These are phyloP conservation scores for Ceratitis capitata DNA, from an alignment of 1,140 invertebrate genomes.

Conservation along the genomic window DNA sequence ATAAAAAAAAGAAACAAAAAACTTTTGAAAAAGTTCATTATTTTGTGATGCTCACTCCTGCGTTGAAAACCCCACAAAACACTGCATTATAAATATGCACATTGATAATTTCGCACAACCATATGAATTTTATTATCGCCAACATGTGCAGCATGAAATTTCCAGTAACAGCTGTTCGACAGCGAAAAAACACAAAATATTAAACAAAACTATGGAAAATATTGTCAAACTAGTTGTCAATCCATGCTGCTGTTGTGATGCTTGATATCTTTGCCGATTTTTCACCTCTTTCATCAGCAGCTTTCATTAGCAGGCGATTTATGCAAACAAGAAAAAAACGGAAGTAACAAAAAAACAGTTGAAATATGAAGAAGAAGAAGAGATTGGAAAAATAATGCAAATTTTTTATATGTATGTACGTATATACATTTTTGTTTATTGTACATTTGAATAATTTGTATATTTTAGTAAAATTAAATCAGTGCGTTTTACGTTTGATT, in stretches of 20 bases:
- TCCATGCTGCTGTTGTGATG: background rate
- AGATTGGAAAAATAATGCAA: background rate
- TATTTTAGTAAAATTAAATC: no score
- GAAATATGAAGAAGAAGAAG: background rate
- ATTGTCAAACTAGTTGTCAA: background rate
- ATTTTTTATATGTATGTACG: no score
- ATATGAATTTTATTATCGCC: background rate
- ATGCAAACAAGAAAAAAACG: background rate
- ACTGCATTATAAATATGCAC: background rate
- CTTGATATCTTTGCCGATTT: background rate
- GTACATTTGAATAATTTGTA: no score
- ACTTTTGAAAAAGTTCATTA: background rate
- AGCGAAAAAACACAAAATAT: background rate
- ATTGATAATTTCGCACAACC: no score
- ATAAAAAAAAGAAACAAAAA: background rate
- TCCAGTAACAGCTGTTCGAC: conserved; percentile 14
- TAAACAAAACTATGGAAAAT: background rate
- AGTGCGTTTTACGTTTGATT: no score
- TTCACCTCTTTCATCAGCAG: background rate
- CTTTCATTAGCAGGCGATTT: background rate
- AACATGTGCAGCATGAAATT: background rate
- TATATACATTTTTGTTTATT: no score
- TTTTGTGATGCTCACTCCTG: background rate
- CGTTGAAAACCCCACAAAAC: background rate
- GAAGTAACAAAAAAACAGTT: background rate